Conservation (phyloP, 1,140 invertebrate genomes). For the Diachasmimorpha longicaudata region DNA sequence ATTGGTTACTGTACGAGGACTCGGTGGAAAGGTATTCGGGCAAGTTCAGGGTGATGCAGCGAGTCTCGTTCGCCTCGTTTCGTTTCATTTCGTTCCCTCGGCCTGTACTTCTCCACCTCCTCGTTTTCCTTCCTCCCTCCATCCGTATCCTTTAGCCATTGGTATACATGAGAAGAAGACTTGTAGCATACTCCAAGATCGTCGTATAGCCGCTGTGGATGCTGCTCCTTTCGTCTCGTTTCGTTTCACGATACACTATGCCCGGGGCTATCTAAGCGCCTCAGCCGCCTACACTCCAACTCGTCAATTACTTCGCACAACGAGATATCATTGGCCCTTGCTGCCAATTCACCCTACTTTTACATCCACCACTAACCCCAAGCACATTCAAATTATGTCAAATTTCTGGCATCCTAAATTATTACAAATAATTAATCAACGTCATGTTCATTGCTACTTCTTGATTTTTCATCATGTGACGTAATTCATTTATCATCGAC, state of each 20-base stretch:
- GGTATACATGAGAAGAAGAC: background rate
- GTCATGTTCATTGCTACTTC: background rate
- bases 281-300: constrained; percentile 49
- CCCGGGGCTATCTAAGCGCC: constrained; percentile 51
- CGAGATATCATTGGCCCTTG: constrained; percentile 44
- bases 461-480: background rate
- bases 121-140: constrained; percentile 8
- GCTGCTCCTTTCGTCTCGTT: constrained; percentile 15
- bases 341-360: background rate
- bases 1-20: constrained; percentile 34
- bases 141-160: constrained; percentile 9
- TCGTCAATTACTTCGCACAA: constrained; percentile 59
- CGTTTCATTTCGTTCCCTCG: background rate
- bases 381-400: background rate
- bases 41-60: constrained; percentile 52
- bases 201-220: background rate
- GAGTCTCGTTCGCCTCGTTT: constrained; percentile 24
- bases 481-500: background rate
- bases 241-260: constrained; percentile 24
- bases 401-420: background rate
- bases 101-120: constrained; percentile 15
- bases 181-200: background rate
- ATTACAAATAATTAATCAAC: background rate
- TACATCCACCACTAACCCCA: background rate
- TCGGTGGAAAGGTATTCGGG: constrained; percentile 44